These are phyloP conservation scores for Erythrocebus patas DNA, from an alignment of 2,113 vertebrate genomes.

Conservation along the genomic window DNA sequence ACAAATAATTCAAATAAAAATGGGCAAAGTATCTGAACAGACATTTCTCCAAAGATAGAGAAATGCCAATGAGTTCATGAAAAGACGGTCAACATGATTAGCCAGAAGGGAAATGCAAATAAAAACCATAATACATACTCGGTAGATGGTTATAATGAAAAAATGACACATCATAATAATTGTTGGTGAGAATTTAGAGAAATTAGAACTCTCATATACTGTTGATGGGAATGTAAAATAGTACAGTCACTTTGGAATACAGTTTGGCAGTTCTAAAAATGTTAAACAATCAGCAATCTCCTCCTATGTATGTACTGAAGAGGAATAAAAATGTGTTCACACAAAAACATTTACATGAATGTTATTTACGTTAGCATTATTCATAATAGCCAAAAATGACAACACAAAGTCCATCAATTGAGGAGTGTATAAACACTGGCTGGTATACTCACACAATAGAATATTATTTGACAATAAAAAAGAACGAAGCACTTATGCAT, in stretches of 20 bases:
- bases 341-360: background rate
- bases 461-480: background rate
- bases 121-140: background rate
- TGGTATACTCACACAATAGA: background rate
- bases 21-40: background rate
- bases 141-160: background rate
- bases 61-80: background rate
- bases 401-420: background rate
- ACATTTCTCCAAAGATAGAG: background rate
- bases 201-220: background rate
- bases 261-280: background rate
- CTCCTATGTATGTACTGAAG: background rate
- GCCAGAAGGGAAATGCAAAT: background rate
- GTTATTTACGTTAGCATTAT: background rate
- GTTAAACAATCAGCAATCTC: background rate
- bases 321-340: background rate
- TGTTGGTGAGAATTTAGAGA: background rate
- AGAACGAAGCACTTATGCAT: background rate
- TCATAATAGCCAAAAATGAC: background rate
- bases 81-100: background rate
- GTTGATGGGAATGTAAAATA: background rate
- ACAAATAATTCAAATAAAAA: background rate
- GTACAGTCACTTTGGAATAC: background rate
- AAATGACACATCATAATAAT: background rate
- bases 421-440: background rate